phyloP scores from a whole-genome alignment of 2,113 vertebrate species.

The Stigmatopora nigra region DNA sequence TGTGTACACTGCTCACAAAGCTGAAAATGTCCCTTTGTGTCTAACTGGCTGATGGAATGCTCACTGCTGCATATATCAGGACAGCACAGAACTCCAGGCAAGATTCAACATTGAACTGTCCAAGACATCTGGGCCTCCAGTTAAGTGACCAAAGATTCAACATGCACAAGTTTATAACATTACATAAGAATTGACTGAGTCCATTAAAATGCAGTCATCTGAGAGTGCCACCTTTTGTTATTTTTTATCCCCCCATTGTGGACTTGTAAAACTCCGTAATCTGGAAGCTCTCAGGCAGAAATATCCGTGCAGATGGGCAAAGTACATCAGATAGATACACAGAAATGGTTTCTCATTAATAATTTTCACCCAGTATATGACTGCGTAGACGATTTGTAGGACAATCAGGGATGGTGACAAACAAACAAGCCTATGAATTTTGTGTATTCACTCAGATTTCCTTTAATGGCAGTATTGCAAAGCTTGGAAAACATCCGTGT shows the following conservation, averaged over 20 bases:
- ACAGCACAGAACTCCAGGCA: background rate
- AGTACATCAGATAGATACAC: slow-evolving; percentile 24
- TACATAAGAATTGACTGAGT: background rate
- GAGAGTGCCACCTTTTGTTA: background rate
- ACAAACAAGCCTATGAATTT: slow-evolving; percentile 20
- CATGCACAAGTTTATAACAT: slow-evolving; percentile 11
- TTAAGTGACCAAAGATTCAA: slow-evolving; percentile 22
- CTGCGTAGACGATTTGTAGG: slow-evolving; percentile 21
- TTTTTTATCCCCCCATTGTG: background rate
- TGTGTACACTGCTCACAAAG: background rate
- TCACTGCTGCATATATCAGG: background rate
- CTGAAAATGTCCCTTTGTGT: background rate
- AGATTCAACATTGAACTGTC: slow-evolving; percentile 2
- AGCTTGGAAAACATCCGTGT: background rate
- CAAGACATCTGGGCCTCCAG: slow-evolving; percentile 19
- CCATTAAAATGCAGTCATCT: background rate
- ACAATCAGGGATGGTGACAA: slow-evolving; percentile 20
- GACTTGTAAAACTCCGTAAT: background rate
- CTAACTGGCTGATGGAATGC: background rate
- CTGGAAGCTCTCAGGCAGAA: slow-evolving; percentile 7
- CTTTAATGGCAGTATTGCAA: slow-evolving; percentile 4
- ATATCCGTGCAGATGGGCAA: slow-evolving; percentile 19
- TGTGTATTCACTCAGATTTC: slow-evolving; percentile 28
- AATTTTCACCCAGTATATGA: slow-evolving; percentile 21
- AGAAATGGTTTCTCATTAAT: slow-evolving; percentile 36